Percentiles rank a stretch among this genome's conserved stretches.
Conservation (phyloP, 2,113 vertebrate species). For the Pluvialis apricaria region DNA sequence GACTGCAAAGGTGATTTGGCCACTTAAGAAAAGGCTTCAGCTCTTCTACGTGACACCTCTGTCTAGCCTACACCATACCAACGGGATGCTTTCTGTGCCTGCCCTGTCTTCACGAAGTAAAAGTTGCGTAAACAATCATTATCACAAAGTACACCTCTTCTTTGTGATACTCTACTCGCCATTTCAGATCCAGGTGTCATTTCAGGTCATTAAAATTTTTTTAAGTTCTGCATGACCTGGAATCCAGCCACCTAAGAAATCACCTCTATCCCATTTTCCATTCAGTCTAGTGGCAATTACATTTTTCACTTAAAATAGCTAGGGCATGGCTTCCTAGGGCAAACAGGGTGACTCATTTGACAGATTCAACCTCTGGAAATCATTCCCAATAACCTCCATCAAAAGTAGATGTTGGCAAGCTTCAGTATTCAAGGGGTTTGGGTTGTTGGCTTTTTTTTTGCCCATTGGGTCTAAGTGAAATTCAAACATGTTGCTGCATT, state of each 20-base stretch:
- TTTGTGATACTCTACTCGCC: not conserved
- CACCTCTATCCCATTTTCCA: not conserved
- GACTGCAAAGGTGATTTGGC: not conserved
- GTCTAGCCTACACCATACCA: not conserved
- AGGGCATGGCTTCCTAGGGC: not conserved
- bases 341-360: not conserved
- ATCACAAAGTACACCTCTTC: not conserved
- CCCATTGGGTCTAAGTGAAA: not conserved
- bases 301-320: not conserved
- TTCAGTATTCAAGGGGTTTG: not conserved
- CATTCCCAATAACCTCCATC: not conserved
- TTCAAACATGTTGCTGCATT: not conserved
- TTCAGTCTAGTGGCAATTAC: not conserved
- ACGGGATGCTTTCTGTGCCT: not conserved
- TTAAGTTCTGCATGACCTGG: not conserved
- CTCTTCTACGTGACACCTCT: not conserved
- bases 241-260: not conserved
- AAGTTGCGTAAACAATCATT: not conserved
- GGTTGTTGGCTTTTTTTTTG: not conserved
- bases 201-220: not conserved
- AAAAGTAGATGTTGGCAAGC: not conserved
- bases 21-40: not conserved
- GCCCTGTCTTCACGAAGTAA: not conserved
- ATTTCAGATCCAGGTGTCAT: not conserved
- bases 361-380: not conserved